phyloP scores from a whole-genome alignment of 1,140 invertebrate genomes.

The Drosophila triauraria region DNA sequence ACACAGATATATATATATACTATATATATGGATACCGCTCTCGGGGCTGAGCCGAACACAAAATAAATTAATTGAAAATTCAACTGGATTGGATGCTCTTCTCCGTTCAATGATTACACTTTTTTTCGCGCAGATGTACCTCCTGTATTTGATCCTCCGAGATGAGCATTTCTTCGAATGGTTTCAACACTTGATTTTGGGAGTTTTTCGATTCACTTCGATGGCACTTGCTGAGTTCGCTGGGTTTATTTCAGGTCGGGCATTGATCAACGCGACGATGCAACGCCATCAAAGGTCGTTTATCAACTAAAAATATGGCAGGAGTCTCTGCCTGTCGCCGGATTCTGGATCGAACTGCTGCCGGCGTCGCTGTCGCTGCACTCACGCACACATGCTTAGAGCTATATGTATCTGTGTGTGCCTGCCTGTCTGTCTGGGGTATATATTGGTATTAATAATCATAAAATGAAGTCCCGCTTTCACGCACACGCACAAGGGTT shows the following conservation, averaged over 20 bases:
- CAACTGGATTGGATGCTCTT: conserved; percentile 45
- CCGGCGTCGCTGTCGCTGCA: conserved; percentile 41
- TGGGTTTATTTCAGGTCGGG: conserved; percentile 31
- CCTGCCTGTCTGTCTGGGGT: conserved; percentile 36
- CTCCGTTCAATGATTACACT: conserved; percentile 34
- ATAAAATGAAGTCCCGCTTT: conserved; percentile 74
- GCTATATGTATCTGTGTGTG: conserved; percentile 16
- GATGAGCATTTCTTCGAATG: conserved; percentile 65
- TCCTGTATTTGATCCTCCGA: conserved; percentile 84
- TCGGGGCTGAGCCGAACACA: conserved; percentile 29
- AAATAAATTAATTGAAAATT: conserved; percentile 74
- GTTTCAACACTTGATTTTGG: conserved; percentile 32
- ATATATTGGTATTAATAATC: conserved; percentile 66
- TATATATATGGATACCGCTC: conserved; percentile 24
- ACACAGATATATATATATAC: conserved; percentile 1
- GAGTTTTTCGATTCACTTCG: background rate
- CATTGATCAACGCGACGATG: conserved; percentile 82
- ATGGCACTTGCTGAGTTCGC: conserved; percentile 4
- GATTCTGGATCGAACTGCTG: conserved; percentile 39
- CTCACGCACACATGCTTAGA: conserved; percentile 14
- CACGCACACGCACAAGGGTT: conserved; percentile 58
- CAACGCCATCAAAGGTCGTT: conserved; percentile 84
- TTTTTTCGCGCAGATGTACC: conserved; percentile 44
- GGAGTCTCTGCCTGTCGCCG: conserved; percentile 16
- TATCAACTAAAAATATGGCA: conserved; percentile 84